Conservation (phyloP, 2,888 invertebrate genomes). For the Polylopha cassiicola region DNA sequence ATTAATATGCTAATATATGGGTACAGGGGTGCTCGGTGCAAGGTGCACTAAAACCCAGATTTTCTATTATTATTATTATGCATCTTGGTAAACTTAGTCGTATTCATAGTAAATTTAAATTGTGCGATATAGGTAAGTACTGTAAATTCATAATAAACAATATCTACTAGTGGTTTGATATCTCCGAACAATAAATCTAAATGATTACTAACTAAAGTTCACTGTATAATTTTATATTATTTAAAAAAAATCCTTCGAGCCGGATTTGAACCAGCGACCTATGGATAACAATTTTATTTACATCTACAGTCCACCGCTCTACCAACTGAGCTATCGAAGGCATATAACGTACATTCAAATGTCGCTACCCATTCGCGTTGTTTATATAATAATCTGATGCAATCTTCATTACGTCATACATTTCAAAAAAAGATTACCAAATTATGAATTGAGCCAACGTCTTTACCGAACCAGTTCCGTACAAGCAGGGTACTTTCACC, state of each 20-base stretch:
- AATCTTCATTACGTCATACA: neutral
- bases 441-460: no score
- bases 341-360: constrained; percentile 7
- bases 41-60: constrained; percentile 42
- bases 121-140: neutral
- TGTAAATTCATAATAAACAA: neutral
- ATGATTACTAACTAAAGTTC: no score
- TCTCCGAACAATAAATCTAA: no score
- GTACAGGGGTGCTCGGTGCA: constrained; percentile 45
- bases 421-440: no score
- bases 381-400: constrained; percentile 5
- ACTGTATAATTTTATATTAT: no score
- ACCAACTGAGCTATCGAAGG: constrained; percentile 71
- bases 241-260: constrained; percentile 60
- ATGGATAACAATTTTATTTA: constrained; percentile 62
- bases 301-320: constrained; percentile 66
- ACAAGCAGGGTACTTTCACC: constrained; percentile 10
- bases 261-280: constrained; percentile 78
- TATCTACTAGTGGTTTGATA: no score
- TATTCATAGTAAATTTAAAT: constrained; percentile 16
- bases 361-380: constrained; percentile 1
- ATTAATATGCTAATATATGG: constrained; percentile 73
- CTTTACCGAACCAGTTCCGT: constrained; percentile 8
- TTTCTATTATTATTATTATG: constrained; percentile 20
- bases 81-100: constrained; percentile 5